A percentile compares a stretch with the other conserved stretches of the same genome.
These are phyloP conservation scores for Syngnathus acus DNA, from an alignment of 2,797 vertebrate species.

Conservation along the genomic window DNA sequence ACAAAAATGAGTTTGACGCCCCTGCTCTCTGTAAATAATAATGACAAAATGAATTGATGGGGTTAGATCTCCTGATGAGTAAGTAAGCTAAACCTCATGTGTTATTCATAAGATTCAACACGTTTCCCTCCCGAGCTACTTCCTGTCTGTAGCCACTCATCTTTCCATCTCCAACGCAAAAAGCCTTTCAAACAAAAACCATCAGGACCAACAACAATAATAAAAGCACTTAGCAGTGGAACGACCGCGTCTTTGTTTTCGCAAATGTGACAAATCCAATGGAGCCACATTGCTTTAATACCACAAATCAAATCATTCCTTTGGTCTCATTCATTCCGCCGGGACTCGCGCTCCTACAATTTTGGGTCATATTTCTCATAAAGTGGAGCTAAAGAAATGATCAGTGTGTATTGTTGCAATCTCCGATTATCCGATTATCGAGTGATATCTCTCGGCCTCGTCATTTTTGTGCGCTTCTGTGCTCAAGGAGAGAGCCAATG, in stretches of 20 bases:
- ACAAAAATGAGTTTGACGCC: not conserved
- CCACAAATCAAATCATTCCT: slow-evolving; percentile 51
- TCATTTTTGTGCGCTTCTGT: slow-evolving; percentile 41
- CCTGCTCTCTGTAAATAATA: not conserved
- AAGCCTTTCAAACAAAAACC: slow-evolving; percentile 61
- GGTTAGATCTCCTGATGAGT: slow-evolving; percentile 37
- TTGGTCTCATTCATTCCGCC: slow-evolving; percentile 14
- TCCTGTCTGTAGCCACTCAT: slow-evolving; percentile 48
- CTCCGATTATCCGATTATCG: slow-evolving; percentile 5
- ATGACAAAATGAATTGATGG: slow-evolving; percentile 1
- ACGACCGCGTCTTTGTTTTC: slow-evolving; percentile 47
- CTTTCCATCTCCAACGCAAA: slow-evolving; percentile 67
- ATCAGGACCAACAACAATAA: slow-evolving; percentile 36
- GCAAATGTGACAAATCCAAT: slow-evolving; percentile 61
- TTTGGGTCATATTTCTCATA: not conserved
- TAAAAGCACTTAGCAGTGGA: slow-evolving; percentile 60
- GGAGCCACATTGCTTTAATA: slow-evolving; percentile 42
- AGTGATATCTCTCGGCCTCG: not conserved
- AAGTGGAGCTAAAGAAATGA: slow-evolving; percentile 2
- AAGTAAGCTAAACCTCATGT: slow-evolving; percentile 52
- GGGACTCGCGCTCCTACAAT: slow-evolving; percentile 1
- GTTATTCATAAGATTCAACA: slow-evolving; percentile 67
- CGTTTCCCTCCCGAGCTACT: slow-evolving; percentile 44
- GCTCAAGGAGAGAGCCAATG: slow-evolving; percentile 39
- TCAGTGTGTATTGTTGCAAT: not conserved